These are phyloP conservation scores for Dendrolimus punctatus DNA, from an alignment of 1,140 invertebrate species.

Conservation along the genomic window DNA sequence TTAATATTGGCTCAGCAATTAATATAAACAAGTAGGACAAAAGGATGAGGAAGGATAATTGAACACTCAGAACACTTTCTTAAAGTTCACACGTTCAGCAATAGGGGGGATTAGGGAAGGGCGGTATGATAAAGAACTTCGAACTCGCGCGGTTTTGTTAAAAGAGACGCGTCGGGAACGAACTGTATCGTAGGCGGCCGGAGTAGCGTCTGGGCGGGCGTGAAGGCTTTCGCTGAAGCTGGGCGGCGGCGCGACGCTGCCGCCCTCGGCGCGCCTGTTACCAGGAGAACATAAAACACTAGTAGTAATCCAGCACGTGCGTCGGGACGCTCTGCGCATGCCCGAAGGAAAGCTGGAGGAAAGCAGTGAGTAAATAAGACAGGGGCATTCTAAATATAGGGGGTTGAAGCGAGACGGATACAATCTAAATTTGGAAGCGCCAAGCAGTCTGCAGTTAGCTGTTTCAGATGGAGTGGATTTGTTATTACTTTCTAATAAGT, in stretches of 20 bases:
- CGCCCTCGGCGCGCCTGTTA: slow-evolving; percentile 65
- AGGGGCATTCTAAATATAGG: slow-evolving; percentile 43
- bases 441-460: slow-evolving; percentile 58
- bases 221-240: slow-evolving; percentile 14
- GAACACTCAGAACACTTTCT: too few relatives aligned
- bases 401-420: slow-evolving; percentile 33
- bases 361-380: slow-evolving; percentile 39
- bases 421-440: slow-evolving; percentile 58
- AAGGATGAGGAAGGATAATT: too few relatives aligned
- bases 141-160: slow-evolving; percentile 30
- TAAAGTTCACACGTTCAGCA: too few relatives aligned
- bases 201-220: slow-evolving; percentile 53
- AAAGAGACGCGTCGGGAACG: slow-evolving; percentile 30
- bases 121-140: background rate
- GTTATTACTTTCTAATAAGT: too few relatives aligned
- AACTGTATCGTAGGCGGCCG: slow-evolving; percentile 52
- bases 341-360: slow-evolving; percentile 41
- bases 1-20: too few relatives aligned
- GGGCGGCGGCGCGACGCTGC: slow-evolving; percentile 62
- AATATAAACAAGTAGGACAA: too few relatives aligned
- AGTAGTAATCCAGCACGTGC: slow-evolving; percentile 50
- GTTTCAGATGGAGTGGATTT: background rate
- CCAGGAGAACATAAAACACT: slow-evolving; percentile 38
- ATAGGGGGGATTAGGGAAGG: too few relatives aligned
- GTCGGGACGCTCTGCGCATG: slow-evolving; percentile 51